phyloP scores from a whole-genome alignment of 2,797 vertebrate genomes.

The Adrianichthys oophorus region DNA sequence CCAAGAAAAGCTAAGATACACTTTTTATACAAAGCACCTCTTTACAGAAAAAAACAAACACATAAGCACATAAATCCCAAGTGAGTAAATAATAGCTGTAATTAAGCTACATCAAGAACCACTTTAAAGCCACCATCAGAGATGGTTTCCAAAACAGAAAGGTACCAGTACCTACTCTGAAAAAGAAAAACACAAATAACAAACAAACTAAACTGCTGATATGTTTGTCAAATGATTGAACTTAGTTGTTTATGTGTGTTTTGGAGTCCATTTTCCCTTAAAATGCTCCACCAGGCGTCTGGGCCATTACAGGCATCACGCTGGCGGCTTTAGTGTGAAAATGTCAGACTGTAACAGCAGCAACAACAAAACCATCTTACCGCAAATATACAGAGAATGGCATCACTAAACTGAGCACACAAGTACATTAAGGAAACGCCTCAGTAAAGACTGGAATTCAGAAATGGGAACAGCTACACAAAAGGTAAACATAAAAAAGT shows the following conservation, averaged over 20 bases:
- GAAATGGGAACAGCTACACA: slow-evolving; percentile 88
- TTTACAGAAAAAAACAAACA: slow-evolving; percentile 78
- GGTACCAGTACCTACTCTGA: slow-evolving; percentile 98
- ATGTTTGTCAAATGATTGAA: slow-evolving; percentile 85
- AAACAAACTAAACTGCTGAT: slow-evolving; percentile 90
- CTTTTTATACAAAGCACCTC: slow-evolving; percentile 94
- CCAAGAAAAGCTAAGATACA: slow-evolving; percentile 96
- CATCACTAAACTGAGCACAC: slow-evolving; percentile 87
- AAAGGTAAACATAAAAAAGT: slow-evolving; percentile 76
- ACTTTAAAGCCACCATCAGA: slow-evolving; percentile 97
- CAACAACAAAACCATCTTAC: slow-evolving; percentile 89
- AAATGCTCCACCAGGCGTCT: slow-evolving; percentile 64
- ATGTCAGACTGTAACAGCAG: slow-evolving; percentile 85
- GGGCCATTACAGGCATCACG: slow-evolving; percentile 68
- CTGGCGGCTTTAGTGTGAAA: slow-evolving; percentile 80
- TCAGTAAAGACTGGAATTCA: slow-evolving; percentile 87
- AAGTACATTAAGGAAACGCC: slow-evolving; percentile 87
- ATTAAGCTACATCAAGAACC: slow-evolving; percentile 92
- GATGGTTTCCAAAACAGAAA: slow-evolving; percentile 89
- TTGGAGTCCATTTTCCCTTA: slow-evolving; percentile 69
- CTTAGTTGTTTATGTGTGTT: slow-evolving; percentile 60
- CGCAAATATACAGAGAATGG: slow-evolving; percentile 84
- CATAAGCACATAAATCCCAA: slow-evolving; percentile 92
- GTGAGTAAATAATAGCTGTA: slow-evolving; percentile 93
- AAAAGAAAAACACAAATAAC: slow-evolving; percentile 82